Base-by-base conservation (phyloP, 2,797 vertebrate genomes). In the Pogonophryne albipinna region DNA sequence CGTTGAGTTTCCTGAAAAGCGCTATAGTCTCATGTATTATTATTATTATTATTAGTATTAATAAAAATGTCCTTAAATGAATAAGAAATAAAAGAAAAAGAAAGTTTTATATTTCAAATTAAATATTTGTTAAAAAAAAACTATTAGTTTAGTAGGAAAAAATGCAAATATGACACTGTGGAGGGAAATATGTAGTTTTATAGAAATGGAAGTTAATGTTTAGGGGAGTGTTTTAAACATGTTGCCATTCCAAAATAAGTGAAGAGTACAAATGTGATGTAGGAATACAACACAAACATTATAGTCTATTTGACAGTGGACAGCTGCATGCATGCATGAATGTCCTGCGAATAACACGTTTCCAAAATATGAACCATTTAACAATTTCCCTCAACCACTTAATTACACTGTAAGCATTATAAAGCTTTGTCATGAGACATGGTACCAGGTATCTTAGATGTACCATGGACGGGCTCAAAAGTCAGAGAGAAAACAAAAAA, bases 291-390 rank as follows among this genome's bases (percentile, higher is more conserved):
- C 82, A 82, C 59, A 4, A 66, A 85, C 19, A 80, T 31, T 58
- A 59, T 62, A 73, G 56, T 63, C 45, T 66, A 42, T 61, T 65
- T 51, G 53, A 71, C 61, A 67, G 14, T 69, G 17, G 69, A 59
- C 31, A 74, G 49, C 46, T 81, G 44, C 79, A 85, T 86, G 71
- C 85, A 83, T 71, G 65, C 62, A 72, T 59, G 45, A 60, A 44
- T 42, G 41, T 68, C 49, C 58, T 45, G 52, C 61, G 50, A 61
- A 27, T 31, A 17, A 67, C 42, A 72, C 17, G n/a, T 49, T 74
- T 52, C 49, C 14, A 72, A 8, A 74, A 51, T 63, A 51, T 46
- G 4, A 67, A 81, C 27, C 34, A 63, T 74, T 60, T 69, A 80
- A 71, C 19, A 34, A 53, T 59, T 74, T 65, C 66, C 76, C 67